These are phyloP conservation scores for Conus canariensis DNA, from an alignment of 2,888 invertebrate species.

Conservation along the genomic window DNA sequence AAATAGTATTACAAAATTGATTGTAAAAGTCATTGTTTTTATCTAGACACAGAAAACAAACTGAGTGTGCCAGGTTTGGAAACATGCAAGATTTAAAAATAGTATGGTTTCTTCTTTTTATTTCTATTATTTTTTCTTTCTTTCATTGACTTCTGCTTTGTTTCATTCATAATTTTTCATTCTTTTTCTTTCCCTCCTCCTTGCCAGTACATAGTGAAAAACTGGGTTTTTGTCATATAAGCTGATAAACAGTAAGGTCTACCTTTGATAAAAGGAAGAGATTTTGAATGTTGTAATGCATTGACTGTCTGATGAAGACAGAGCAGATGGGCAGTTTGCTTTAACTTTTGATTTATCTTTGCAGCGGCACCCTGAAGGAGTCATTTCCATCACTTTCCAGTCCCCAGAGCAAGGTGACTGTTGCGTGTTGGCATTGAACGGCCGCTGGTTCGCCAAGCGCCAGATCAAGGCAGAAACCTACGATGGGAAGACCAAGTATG, in stretches of 20 bases:
- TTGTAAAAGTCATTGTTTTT: neutral
- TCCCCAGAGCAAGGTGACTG: constrained; percentile 94
- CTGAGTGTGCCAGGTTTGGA: too few species aligned
- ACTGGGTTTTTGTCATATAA: too few species aligned
- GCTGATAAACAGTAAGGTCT: too few species aligned
- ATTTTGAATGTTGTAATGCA: too few species aligned
- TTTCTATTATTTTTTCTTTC: neutral
- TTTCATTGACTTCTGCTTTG: neutral
- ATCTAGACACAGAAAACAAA: too few species aligned
- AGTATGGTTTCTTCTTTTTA: neutral
- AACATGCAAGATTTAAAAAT: too few species aligned
- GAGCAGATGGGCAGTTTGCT: too few species aligned
- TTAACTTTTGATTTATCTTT: constrained; percentile 33
- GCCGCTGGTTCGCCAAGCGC: constrained; percentile 93
- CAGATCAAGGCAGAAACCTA: constrained; percentile 92
- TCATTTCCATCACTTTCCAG: constrained; percentile 94
- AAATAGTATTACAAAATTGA: too few species aligned
- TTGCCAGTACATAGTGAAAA: too few species aligned
- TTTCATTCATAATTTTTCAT: neutral
- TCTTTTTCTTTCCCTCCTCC: neutral
- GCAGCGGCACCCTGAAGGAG: constrained; percentile 94
- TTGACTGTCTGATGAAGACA: too few species aligned
- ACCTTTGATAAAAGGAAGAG: too few species aligned
- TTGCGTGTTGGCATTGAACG: constrained; percentile 91
- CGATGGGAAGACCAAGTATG: constrained; percentile 97